Conservation (phyloP, 2,113 vertebrate species). For the Mobula birostris region DNA sequence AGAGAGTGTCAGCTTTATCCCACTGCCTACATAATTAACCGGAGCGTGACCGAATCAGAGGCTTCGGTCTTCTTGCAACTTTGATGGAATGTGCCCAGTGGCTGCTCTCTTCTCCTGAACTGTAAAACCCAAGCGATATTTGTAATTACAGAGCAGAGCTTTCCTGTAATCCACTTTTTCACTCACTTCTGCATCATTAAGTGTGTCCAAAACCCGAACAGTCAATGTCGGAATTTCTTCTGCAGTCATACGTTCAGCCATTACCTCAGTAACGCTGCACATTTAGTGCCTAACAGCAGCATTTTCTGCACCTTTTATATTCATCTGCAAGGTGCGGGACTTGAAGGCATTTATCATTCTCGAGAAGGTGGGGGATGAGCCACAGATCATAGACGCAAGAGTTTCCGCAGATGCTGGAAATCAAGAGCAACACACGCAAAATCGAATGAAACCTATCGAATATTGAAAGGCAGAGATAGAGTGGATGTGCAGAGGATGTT, state of each 20-base stretch:
- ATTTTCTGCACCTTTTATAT: neutral
- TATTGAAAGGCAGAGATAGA: too few species aligned
- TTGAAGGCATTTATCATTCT: too few species aligned
- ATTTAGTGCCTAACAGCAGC: neutral
- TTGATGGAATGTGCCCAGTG: neutral
- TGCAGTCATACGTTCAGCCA: neutral
- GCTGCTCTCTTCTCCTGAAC: neutral
- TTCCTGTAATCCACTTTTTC: too few species aligned
- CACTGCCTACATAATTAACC: slow-evolving; percentile 51
- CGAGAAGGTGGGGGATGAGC: too few species aligned
- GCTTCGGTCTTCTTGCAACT: slow-evolving; percentile 42
- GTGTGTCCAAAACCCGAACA: too few species aligned
- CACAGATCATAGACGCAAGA: too few species aligned
- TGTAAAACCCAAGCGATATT: slow-evolving; percentile 3
- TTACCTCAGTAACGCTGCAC: neutral
- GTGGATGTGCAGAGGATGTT: too few species aligned
- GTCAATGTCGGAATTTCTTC: neutral
- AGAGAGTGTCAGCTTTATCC: slow-evolving; percentile 51
- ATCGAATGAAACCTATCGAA: too few species aligned
- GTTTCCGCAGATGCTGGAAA: too few species aligned
- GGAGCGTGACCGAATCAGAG: slow-evolving; percentile 42
- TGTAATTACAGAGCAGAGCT: neutral
- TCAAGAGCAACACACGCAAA: too few species aligned
- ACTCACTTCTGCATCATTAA: neutral
- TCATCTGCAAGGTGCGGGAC: neutral